Evolutionary conservation across 2,797 vertebrate species (phyloP), one percentile per base, ranked within the genome.

Genomic region (Erpetoichthys calabaricus): DNA sequence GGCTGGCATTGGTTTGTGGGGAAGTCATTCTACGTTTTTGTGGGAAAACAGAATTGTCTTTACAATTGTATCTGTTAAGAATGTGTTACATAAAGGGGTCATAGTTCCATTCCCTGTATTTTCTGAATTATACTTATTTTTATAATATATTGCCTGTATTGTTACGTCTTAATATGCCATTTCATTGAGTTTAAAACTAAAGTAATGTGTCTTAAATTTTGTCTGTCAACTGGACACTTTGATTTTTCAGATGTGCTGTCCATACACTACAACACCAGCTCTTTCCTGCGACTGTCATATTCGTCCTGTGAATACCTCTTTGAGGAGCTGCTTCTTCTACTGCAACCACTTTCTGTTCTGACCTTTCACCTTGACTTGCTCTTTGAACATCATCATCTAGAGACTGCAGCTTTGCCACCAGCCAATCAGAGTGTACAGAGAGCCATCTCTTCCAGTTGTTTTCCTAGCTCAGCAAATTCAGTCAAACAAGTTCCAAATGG

Each of bases 331-430:
- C 82, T 97, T 57, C 86, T 97, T 2, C 83, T 92, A 54, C 69
- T 98, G 67, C 94, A 98, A 71, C 95, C 95, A 0, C 80, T 98
- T 55, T 91, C 92, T 0, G 89, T 92, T 67, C 83, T 98, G 58
- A 93, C 90, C 53, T 97, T 97, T 68, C 94, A 93, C 75, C 83
- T 97, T 0, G 94, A 97, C 72, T 76, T 97, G 68, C 91, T 98
- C 62, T 97, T 97, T 42, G 93, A 97, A 59, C 89, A 96, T 72
- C 92, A 95, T 67, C 91, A 91, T 62, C 72, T 91, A 41, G 86
- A 91, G 65, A 70, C 68, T 4, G 45, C 68, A 44, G 68, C 53
- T 62, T 75, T 0, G 45, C 55, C 0, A 7, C n/a, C 78, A 4
- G 71, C 79, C 42, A 67, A 61, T 59, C 72, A 72, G 64, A 70